These are phyloP conservation scores for Araneus ventricosus DNA, from an alignment of 1,140 invertebrate genomes.

Conservation along the genomic window DNA sequence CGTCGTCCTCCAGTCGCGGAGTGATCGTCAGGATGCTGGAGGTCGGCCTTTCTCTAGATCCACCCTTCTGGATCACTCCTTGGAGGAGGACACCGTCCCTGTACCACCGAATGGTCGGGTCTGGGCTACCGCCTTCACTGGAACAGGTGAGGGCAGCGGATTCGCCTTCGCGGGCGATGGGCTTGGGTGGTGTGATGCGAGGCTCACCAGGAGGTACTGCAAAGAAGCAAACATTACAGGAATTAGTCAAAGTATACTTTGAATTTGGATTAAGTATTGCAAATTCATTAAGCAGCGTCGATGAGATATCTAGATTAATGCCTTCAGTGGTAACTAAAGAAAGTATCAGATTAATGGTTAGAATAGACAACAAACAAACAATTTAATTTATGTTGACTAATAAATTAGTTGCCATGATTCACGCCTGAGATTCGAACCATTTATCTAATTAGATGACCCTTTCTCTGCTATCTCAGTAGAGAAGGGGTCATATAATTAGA, in stretches of 20 bases:
- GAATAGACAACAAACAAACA: no score
- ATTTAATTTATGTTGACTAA: no score
- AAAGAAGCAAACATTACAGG: neutral
- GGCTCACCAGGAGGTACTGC: slow-evolving; percentile 88
- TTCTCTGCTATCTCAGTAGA: no score
- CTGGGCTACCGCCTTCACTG: slow-evolving; percentile 91
- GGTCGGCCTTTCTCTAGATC: slow-evolving; percentile 86
- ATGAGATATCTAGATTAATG: no score
- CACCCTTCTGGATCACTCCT: slow-evolving; percentile 84
- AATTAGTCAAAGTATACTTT: neutral
- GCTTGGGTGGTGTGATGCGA: slow-evolving; percentile 85
- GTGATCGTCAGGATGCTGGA: slow-evolving; percentile 87
- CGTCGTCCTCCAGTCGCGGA: slow-evolving; percentile 90
- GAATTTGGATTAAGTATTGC: no score
- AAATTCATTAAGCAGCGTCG: no score
- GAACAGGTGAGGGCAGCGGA: slow-evolving; percentile 86
- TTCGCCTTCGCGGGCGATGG: slow-evolving; percentile 89
- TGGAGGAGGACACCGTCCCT: slow-evolving; percentile 84
- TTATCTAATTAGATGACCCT: no score
- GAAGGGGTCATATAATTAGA: no score
- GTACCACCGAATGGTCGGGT: slow-evolving; percentile 87
- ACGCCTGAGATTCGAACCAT: no score
- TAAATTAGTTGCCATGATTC: no score
- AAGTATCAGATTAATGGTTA: no score
- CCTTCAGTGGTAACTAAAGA: no score